Evolutionary conservation across 2,888 invertebrate species (phyloP), one percentile per base, ranked within the genome.

Genomic region (Drosophila nr. perissopoda): DNA sequence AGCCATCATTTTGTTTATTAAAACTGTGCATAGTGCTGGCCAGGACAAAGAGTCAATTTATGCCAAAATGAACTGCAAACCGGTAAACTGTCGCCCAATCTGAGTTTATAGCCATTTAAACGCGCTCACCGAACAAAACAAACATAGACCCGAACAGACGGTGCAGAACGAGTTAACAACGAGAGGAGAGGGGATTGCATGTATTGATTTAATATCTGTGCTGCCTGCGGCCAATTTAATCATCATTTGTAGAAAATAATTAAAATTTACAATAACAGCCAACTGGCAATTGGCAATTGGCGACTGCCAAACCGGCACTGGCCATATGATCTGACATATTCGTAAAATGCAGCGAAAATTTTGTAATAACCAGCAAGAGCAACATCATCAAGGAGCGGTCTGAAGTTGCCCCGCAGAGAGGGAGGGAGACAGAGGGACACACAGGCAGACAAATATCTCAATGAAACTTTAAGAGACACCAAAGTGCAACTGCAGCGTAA

Each of bases 211-310:
- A 82, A 89, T 88, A 88, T 83, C 82, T 83, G 80, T 66, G 61
- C 51, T 69, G 87, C 87, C 90, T 72, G 87, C 63, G 87, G 87
- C 84, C 87, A 88, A 88, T 90, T 88, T 88, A 88, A 90, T 90
- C 89, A 88, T 88, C 90, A 87, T 90, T 87, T 89, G 89, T 84
- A 89, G 90, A 78, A 88, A 88, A 90, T 88, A 88, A 88, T 88
- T 88, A 90, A 87, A 87, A 87, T 90, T 80, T 87, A 90, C 87
- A 90, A 87, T 73, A 75, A 72, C 54, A 61, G 66, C 48, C 68
- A 59, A 65, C 52, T 34, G 66, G 54, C 71, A 58, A 34, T 40
- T 21, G 21, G 45, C 69, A 51, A 51, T 40, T 48, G 63, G 48
- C 57, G 31, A 25, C 49, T 18, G 61, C 13, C 21, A 21, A 21